These are phyloP conservation scores for Diloba caeruleocephala DNA, from an alignment of 2,888 invertebrate species.

Conservation along the genomic window DNA sequence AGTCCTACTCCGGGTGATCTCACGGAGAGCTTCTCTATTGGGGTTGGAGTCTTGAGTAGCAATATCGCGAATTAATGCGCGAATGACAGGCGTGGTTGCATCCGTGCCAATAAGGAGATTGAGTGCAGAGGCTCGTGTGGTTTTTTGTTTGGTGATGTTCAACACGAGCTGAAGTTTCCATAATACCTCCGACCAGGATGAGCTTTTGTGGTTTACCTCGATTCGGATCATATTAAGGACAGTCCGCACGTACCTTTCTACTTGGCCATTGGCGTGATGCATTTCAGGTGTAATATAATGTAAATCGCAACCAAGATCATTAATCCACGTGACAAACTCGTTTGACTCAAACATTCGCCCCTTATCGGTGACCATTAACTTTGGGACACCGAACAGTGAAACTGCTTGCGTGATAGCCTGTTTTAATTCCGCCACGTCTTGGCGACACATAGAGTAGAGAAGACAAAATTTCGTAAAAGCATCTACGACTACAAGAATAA, in stretches of 20 bases:
- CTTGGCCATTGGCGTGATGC: constrained; percentile 24
- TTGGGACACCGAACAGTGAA: constrained; percentile 37
- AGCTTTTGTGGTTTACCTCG: background rate
- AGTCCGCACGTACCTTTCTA: too few relatives aligned
- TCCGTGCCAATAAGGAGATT: background rate
- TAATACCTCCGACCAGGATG: constrained; percentile 1
- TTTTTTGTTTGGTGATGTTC: background rate
- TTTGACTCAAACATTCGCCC: constrained; percentile 22
- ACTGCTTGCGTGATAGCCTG: constrained; percentile 14
- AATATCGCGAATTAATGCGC: background rate
- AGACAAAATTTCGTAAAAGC: constrained; percentile 37
- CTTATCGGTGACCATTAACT: too few relatives aligned
- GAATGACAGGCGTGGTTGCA: background rate
- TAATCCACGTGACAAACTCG: background rate
- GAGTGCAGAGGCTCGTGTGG: background rate
- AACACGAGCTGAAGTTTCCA: constrained; percentile 4
- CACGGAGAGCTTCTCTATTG: background rate
- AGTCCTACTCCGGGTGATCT: too few relatives aligned
- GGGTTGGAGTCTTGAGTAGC: background rate
- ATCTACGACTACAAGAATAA: constrained; percentile 31
- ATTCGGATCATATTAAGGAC: constrained; percentile 10
- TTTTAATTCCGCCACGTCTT: constrained; percentile 30
- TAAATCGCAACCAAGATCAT: background rate
- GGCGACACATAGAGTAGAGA: constrained; percentile 24
- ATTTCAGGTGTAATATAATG: constrained; percentile 27